These are phyloP conservation scores for Subanguina moxae DNA, from an alignment of 1,140 invertebrate genomes.

Conservation along the genomic window DNA sequence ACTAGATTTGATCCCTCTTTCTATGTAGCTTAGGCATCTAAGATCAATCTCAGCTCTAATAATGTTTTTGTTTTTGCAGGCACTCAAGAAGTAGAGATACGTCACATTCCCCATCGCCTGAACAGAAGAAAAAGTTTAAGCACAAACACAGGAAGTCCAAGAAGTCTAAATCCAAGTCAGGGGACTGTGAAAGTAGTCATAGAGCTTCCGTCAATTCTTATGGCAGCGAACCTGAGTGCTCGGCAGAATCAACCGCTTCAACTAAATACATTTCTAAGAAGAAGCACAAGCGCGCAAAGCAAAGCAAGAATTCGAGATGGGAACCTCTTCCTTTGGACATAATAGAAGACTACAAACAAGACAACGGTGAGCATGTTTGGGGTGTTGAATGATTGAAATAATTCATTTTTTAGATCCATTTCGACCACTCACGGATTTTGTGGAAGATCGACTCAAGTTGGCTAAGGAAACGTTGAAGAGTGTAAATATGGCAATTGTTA, in stretches of 20 bases:
- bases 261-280: too few species aligned
- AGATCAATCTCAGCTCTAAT: too few species aligned
- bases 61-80: too few species aligned
- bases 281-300: too few species aligned
- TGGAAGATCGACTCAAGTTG: slow-evolving; percentile 19
- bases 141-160: slow-evolving; percentile 6
- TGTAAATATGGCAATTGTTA: slow-evolving; percentile 17
- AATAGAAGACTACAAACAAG: background rate
- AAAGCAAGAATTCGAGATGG: background rate
- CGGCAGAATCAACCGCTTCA: too few species aligned
- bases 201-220: too few species aligned
- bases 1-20: too few species aligned
- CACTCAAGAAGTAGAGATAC: too few species aligned
- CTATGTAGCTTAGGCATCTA: too few species aligned
- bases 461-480: slow-evolving; percentile 17
- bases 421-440: slow-evolving; percentile 21
- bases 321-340: background rate
- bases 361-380: background rate
- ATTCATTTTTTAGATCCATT: slow-evolving; percentile 19
- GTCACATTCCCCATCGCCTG: background rate
- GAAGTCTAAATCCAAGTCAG: background rate
- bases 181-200: too few species aligned
- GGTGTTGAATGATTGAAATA: background rate
- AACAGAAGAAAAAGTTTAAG: slow-evolving; percentile 8
- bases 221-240: too few species aligned